These are phyloP conservation scores for Carcharodon carcharias DNA, from an alignment of 2,797 vertebrate genomes.

Conservation along the genomic window DNA sequence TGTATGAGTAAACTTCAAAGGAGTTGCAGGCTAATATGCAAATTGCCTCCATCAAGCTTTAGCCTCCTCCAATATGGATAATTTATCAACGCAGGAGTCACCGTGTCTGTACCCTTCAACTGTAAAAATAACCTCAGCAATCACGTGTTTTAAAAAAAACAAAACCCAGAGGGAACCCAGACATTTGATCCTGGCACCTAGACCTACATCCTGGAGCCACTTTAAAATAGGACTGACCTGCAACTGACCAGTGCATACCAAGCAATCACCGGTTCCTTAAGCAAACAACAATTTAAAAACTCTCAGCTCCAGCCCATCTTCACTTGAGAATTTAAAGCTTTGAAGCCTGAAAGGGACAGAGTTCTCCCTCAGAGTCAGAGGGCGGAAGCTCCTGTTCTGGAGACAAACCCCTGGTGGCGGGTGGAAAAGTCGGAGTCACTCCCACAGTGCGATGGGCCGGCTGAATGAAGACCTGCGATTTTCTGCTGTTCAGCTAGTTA, in stretches of 20 bases:
- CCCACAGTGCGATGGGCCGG: too few species aligned
- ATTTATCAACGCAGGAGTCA: background rate
- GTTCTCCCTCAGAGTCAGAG: background rate
- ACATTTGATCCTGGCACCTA: background rate
- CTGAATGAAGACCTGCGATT: too few species aligned
- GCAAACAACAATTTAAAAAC: background rate
- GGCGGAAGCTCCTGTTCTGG: too few species aligned
- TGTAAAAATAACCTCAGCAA: conserved; percentile 15
- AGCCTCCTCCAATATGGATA: background rate
- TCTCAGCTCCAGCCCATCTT: background rate
- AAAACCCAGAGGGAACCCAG: background rate
- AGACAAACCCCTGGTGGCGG: too few species aligned
- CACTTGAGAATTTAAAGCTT: background rate
- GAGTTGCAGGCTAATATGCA: background rate
- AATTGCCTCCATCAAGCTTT: background rate
- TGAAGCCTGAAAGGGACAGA: background rate
- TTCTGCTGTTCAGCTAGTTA: too few species aligned
- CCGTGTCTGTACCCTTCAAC: background rate
- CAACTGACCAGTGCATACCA: background rate
- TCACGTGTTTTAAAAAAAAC: background rate
- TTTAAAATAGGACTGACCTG: background rate
- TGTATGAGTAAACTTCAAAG: background rate
- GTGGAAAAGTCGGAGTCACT: too few species aligned
- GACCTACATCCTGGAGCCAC: background rate
- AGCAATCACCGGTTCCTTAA: background rate